These are phyloP conservation scores for Calephelis nemesis DNA, from an alignment of 1,140 invertebrate genomes.

Conservation along the genomic window DNA sequence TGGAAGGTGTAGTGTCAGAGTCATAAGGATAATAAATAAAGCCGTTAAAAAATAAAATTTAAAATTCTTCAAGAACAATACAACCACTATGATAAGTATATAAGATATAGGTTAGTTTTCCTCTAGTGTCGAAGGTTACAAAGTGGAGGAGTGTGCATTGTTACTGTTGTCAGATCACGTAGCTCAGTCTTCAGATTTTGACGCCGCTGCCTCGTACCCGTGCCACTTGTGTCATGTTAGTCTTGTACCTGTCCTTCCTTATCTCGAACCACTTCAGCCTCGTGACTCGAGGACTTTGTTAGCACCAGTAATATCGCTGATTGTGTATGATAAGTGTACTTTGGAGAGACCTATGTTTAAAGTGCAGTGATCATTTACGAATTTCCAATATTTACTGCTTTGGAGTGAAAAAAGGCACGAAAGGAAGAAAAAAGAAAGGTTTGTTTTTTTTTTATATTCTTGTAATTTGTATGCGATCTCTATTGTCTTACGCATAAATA, in stretches of 20 bases:
- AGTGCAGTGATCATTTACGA: not conserved
- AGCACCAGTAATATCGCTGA: constrained; percentile 23
- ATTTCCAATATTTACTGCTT: not conserved
- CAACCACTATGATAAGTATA: too few species aligned
- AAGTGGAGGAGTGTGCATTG: not conserved
- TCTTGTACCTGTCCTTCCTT: constrained; percentile 52
- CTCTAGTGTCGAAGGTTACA: constrained; percentile 2
- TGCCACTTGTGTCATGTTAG: constrained; percentile 31
- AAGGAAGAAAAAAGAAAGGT: too few species aligned
- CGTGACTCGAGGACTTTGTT: constrained; percentile 44
- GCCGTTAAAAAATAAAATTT: too few species aligned
- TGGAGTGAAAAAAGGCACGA: too few species aligned
- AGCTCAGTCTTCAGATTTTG: constrained; percentile 9
- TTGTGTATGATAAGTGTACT: not conserved
- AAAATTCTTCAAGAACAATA: too few species aligned
- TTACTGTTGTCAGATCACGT: constrained; percentile 10
- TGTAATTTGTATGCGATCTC: too few species aligned
- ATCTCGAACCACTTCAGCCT: constrained; percentile 51
- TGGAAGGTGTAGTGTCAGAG: too few species aligned
- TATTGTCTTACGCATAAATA: too few species aligned
- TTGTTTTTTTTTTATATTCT: too few species aligned
- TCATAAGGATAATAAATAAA: too few species aligned
- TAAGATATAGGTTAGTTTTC: not conserved
- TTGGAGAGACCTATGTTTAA: not conserved
- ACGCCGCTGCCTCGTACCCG: constrained; percentile 17